Evolutionary conservation across 2,797 vertebrate genomes (phyloP), one percentile per base, ranked within the genome.

Genomic region (Cyclopterus lumpus): DNA sequence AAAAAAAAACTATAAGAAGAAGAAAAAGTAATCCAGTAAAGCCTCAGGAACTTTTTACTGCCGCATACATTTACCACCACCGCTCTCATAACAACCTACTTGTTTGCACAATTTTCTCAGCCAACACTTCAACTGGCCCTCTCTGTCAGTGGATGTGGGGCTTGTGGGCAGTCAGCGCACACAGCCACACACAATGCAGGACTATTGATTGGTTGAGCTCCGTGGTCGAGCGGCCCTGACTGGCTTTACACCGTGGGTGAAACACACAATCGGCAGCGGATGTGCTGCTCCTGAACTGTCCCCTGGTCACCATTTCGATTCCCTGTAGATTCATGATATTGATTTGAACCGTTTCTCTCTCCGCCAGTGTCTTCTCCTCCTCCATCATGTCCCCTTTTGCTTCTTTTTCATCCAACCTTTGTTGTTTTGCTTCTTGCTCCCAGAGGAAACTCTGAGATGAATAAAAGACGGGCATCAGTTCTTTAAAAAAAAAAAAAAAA

Each of bases 201-300:
- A 80, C 75, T 93, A 91, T 94, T 87, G 91, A 94, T 94, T 89
- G 89, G 81, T 87, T 36, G 79, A 90, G 88, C 64, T 28, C 70
- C 67, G 78, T 72, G 75, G 84, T 88, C 75, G 70, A 85, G 83
- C 79, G 77, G 80, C 74, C 38, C 83, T 77, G 80, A 71, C 88
- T 82, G 63, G 88, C 80, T 77, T 81, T 66, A 75, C 79, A 85
- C 87, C 85, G 80, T 82, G 82, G 88, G 88, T 92, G 87, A 91
- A 86, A 87, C 81, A 73, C 81, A 85, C 89, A 90, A 89, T 86
- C 86, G 71, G 83, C 86, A 77, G 83, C 83, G 85, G 88, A 92
- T 85, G 79, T 87, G 89, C 88, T 80, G 81, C 87, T 90, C 65
- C 89, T 88, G 87, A 88, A 89, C 83, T 86, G 81, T 91, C 91